Conservation (phyloP, 2,797 vertebrate genomes). For the Chanos chanos region DNA sequence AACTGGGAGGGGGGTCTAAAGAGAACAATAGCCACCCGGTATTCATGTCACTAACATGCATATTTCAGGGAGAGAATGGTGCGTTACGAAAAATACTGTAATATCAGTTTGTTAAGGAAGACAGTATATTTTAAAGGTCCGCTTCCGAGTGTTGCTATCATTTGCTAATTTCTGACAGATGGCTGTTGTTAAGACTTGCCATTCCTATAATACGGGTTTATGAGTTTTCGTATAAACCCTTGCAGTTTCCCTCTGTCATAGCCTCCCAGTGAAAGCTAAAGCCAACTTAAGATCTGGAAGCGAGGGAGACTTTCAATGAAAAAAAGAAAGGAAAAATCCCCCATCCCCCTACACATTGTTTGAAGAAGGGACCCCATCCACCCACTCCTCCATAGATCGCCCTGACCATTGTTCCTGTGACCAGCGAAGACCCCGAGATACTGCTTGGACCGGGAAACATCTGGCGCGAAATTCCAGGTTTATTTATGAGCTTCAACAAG, state of each 20-base stretch:
- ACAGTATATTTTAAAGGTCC: background rate
- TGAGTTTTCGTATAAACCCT: constrained; percentile 58
- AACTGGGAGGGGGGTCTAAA: too few species aligned
- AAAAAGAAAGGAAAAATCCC: too few species aligned
- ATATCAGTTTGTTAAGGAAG: too few species aligned
- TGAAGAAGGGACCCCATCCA: constrained; percentile 51
- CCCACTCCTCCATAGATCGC: constrained; percentile 41
- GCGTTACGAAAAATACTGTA: too few species aligned
- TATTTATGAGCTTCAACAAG: constrained; percentile 36
- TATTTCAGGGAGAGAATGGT: too few species aligned
- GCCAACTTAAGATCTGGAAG: constrained; percentile 43
- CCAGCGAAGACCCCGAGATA: constrained; percentile 27
- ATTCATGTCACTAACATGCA: too few species aligned
- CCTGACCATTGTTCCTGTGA: constrained; percentile 41
- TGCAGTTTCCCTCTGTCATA: constrained; percentile 23
- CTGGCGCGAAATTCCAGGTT: constrained; percentile 41
- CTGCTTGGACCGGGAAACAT: constrained; percentile 38
- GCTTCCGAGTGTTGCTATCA: constrained; percentile 9
- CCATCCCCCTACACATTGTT: constrained; percentile 53
- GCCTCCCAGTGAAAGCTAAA: constrained; percentile 45
- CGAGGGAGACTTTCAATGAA: constrained; percentile 46
- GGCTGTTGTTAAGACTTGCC: constrained; percentile 48
- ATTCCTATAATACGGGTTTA: constrained; percentile 61
- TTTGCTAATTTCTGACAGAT: constrained; percentile 58
- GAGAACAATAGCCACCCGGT: too few species aligned